Percentiles rank a stretch among this genome's conserved stretches.
These are phyloP conservation scores for Epiblema foenella DNA, from an alignment of 2,888 invertebrate species.

Conservation along the genomic window DNA sequence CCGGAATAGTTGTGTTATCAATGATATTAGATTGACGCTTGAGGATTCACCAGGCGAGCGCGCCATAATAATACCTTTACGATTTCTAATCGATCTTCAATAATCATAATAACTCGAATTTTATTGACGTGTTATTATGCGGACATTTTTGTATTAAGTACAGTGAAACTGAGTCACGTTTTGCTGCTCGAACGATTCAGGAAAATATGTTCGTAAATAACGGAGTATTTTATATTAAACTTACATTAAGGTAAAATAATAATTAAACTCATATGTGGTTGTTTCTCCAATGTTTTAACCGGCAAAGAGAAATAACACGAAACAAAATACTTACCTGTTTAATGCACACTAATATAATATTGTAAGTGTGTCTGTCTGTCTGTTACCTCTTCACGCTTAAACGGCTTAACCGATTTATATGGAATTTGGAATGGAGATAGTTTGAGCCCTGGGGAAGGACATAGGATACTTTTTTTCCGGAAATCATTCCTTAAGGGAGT, in stretches of 20 bases:
- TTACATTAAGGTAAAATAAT: not conserved
- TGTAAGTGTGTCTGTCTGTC: no score
- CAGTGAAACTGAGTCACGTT: conserved; percentile 11
- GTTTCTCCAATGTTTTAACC: not conserved
- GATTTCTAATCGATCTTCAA: conserved; percentile 12
- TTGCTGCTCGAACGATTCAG: not conserved
- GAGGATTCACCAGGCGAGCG: conserved; percentile 24
- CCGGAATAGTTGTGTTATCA: conserved; percentile 31
- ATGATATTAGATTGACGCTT: conserved; percentile 25
- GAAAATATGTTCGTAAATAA: conserved; percentile 11
- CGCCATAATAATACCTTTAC: conserved; percentile 28
- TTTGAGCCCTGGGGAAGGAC: no score
- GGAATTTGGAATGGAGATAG: no score
- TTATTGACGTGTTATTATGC: conserved; percentile 9
- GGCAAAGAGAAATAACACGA: no score
- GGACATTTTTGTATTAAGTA: not conserved
- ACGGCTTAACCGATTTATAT: no score
- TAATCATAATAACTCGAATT: conserved; percentile 22
- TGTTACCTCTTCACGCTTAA: no score
- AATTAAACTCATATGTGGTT: no score
- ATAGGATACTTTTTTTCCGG: no score
- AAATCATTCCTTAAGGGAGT: no score
- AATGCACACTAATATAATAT: no score
- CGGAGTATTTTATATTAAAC: not conserved
- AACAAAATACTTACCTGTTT: no score